Conservation (phyloP, 2,888 invertebrate species). For the Eupithecia abbreviata region DNA sequence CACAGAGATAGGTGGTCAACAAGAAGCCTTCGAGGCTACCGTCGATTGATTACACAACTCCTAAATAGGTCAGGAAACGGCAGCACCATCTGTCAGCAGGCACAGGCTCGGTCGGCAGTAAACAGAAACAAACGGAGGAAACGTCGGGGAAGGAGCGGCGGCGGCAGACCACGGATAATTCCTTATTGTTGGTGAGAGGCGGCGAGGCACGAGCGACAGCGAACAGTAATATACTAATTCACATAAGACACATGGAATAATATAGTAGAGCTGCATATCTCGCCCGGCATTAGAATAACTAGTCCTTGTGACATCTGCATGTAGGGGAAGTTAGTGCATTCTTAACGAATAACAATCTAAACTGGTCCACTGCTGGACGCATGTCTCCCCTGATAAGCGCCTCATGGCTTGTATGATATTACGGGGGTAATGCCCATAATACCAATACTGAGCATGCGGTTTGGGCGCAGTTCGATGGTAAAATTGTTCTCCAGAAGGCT, state of each 20-base stretch:
- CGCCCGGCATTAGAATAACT: neutral
- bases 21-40: neutral
- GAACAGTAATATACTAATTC: neutral
- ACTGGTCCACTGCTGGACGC: too few species aligned
- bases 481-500: too few species aligned
- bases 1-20: too few species aligned
- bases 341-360: too few species aligned
- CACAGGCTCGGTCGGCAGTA: constrained; percentile 17
- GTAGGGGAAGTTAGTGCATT: neutral
- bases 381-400: too few species aligned
- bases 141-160: constrained; percentile 65
- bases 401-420: too few species aligned
- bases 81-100: constrained; percentile 26
- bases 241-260: too few species aligned
- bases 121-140: constrained; percentile 42
- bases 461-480: too few species aligned
- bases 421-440: too few species aligned
- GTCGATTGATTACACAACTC: neutral
- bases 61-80: constrained; percentile 22
- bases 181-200: constrained; percentile 64
- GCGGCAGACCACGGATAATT: constrained; percentile 66
- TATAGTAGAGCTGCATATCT: too few species aligned
- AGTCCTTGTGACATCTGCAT: neutral
- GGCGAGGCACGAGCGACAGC: constrained; percentile 11
- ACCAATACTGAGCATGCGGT: too few species aligned